phyloP scores from a whole-genome alignment of 37 sponge, comb jelly and placozoan species.

The Cliona cf. orientalis region DNA sequence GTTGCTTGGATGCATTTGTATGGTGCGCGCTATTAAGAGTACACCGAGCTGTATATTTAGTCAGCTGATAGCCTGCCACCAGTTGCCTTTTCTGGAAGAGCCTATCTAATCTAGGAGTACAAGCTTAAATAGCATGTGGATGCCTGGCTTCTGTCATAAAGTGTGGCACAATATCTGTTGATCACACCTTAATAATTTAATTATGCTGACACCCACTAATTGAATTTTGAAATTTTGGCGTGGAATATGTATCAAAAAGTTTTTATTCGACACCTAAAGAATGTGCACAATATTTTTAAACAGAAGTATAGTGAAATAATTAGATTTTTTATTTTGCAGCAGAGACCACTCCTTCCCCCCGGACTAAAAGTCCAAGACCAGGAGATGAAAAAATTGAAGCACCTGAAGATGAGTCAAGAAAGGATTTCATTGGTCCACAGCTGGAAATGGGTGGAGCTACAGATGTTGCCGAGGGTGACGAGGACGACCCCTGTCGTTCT shows the following conservation, averaged over 20 bases:
- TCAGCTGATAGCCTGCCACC: constrained; percentile 9
- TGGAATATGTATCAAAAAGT: too few species aligned
- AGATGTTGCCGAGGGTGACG: constrained; percentile 13
- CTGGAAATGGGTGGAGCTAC: constrained; percentile 13
- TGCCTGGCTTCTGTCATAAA: not conserved
- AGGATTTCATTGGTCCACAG: not conserved
- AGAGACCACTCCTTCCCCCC: constrained; percentile 41
- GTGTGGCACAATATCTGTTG: too few species aligned
- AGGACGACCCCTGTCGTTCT: constrained; percentile 67
- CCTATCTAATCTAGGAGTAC: not conserved
- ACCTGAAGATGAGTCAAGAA: not conserved
- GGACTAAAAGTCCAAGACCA: constrained; percentile 20
- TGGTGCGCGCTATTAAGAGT: not conserved
- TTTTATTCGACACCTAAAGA: too few species aligned
- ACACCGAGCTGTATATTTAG: not conserved
- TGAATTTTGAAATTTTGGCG: too few species aligned
- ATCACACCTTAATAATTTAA: too few species aligned
- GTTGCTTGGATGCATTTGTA: constrained; percentile 10
- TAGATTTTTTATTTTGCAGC: not conserved
- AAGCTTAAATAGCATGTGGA: not conserved
- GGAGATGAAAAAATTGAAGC: constrained; percentile 23
- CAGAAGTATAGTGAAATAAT: too few species aligned
- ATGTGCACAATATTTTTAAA: too few species aligned
- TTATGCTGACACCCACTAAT: too few species aligned
- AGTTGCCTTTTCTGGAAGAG: not conserved